Percentiles rank a stretch among this genome's conserved stretches.
Evolutionary conservation across 2,113 vertebrate species (phyloP).

Genomic region (Anarrhichthys ocellatus): DNA sequence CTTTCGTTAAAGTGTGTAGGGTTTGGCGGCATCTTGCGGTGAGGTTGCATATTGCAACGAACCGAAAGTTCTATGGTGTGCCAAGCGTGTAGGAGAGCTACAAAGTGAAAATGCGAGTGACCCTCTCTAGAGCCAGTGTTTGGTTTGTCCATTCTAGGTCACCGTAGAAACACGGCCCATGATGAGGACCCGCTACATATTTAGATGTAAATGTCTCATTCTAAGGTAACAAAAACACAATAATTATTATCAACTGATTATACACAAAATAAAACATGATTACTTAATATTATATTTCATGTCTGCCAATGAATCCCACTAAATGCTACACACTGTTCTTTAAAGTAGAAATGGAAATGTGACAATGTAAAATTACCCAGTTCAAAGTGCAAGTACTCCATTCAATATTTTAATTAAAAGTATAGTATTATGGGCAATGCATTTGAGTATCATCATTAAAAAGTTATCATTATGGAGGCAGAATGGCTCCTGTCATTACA

Average conservation of each 20-base stretch:
- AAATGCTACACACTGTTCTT: too few relatives aligned
- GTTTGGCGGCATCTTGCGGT: neutral
- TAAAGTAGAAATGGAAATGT: too few relatives aligned
- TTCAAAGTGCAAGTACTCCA: neutral
- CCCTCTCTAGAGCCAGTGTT: neutral
- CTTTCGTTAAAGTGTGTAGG: neutral
- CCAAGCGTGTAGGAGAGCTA: too few relatives aligned
- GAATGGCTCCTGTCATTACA: neutral
- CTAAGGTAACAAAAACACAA: too few relatives aligned
- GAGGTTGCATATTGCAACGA: neutral
- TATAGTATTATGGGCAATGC: neutral
- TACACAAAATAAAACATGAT: too few relatives aligned
- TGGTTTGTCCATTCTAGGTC: too few relatives aligned
- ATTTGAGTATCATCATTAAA: neutral
- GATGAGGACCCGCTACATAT: too few relatives aligned
- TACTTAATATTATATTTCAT: too few relatives aligned
- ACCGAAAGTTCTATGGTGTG: neutral
- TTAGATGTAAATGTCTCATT: too few relatives aligned
- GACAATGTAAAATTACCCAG: neutral
- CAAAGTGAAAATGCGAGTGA: neutral
- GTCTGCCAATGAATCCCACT: too few relatives aligned
- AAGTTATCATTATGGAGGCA: neutral
- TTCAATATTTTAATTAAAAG: neutral
- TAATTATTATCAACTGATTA: too few relatives aligned
- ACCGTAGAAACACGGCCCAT: too few relatives aligned